Conservation (phyloP, 2,797 vertebrate genomes). For the Sylvilagus floridanus region DNA sequence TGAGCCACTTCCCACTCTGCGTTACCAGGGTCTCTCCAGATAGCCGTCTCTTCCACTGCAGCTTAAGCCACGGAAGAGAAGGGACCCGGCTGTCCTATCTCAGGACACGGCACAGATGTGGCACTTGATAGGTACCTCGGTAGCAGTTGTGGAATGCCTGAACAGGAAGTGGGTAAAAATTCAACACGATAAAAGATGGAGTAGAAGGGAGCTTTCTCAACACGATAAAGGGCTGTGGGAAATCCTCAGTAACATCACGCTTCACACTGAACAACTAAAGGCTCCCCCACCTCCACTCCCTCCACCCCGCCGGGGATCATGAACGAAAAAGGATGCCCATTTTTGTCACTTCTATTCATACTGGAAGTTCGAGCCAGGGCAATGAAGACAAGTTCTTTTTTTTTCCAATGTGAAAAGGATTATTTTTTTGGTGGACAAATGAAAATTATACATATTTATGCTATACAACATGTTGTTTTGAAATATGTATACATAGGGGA, state of each 20-base stretch:
- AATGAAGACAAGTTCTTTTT: neutral
- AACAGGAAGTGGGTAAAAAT: neutral
- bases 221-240: neutral
- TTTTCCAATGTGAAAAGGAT: neutral
- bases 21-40: neutral
- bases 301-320: neutral
- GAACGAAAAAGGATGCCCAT: neutral
- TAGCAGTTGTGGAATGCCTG: neutral
- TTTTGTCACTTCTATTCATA: neutral
- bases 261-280: neutral
- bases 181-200: neutral
- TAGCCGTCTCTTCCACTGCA: neutral
- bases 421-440: slow-evolving; percentile 16
- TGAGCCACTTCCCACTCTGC: neutral
- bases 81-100: neutral
- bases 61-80: neutral
- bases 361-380: neutral
- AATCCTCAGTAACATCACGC: neutral
- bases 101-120: neutral
- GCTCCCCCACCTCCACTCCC: too few relatives aligned
- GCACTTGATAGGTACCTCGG: neutral
- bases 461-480: neutral
- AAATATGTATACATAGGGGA: neutral
- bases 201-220: neutral
- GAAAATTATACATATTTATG: neutral